phyloP scores from a whole-genome alignment of 2,113 vertebrate species.

The Polyodon spathula region DNA sequence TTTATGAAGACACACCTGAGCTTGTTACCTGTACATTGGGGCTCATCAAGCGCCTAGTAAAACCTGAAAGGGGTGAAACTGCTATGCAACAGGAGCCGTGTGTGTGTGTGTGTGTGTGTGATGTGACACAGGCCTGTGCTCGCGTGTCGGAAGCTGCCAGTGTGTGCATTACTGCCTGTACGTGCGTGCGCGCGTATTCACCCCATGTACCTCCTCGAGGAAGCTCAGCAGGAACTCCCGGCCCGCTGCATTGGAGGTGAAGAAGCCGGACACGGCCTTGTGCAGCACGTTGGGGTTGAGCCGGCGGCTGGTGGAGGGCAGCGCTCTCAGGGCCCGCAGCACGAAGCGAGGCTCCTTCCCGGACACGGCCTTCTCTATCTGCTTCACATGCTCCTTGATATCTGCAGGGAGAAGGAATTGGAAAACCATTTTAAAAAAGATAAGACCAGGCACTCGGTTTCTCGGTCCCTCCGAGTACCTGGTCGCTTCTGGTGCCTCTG shows the following conservation, averaged over 20 bases:
- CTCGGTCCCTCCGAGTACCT: rapidly evolving
- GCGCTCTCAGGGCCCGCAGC: conserved; percentile 74
- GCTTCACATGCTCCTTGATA: conserved; percentile 91
- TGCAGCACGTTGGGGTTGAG: conserved; percentile 87
- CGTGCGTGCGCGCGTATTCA: too few species aligned
- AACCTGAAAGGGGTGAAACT: too few species aligned
- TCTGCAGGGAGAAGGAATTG: conserved; percentile 43
- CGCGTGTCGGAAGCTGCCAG: too few species aligned
- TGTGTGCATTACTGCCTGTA: too few species aligned
- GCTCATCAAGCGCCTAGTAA: too few species aligned
- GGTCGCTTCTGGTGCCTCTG: rapidly evolving
- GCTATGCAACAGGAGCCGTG: too few species aligned
- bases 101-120: too few species aligned
- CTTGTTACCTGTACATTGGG: too few species aligned
- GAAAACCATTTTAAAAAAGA: rapidly evolving
- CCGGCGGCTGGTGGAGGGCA: conserved; percentile 87
- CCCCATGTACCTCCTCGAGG: conserved; percentile 91
- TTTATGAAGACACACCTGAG: too few species aligned
- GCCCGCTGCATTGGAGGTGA: conserved; percentile 71
- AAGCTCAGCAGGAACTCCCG: conserved; percentile 80
- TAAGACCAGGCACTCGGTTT: rapidly evolving
- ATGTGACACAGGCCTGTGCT: too few species aligned
- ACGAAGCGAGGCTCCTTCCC: conserved; percentile 95
- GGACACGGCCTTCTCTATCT: conserved; percentile 88
- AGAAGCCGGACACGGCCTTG: conserved; percentile 82